Base-by-base conservation (phyloP, 2,113 vertebrate species). In the Protomyctophum bolini region DNA sequence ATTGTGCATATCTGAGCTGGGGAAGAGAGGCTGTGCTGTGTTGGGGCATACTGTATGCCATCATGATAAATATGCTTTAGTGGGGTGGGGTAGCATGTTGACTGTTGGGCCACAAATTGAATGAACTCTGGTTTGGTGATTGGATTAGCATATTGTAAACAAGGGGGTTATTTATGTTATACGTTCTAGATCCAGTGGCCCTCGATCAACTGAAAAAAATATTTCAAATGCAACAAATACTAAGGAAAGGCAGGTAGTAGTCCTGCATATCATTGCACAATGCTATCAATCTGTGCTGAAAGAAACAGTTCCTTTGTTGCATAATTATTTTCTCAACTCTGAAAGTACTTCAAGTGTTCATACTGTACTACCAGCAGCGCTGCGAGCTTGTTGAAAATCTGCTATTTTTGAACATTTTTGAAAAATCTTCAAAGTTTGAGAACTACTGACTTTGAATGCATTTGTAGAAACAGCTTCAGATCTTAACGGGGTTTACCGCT, bases 1-100 rank as follows among this genome's bases (percentile, higher is more conserved):
- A 86, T 87, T 86, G 73, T 85, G 77, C 72, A 85, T 75, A 86
- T 87, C 89, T 84, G 72, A 83, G 52, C 15, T 2, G 50, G 70
- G 83, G 76, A 80, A 80, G 76, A 73, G 77, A 77, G 48, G 63
- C 68, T 72, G 71, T 80, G 80, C 81, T 86, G 65, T 80, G 65
- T 80, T 48, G 76, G 60, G 77, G 65, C 72, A 60, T 77, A n/a
- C n/a, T n/a, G n/a, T n/a, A 84, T 78, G 70, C 71, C 76, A 83
- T 82, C 29, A 60, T 81, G 82, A 84, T 84, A 80, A 82, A 86
- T 88, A 74, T 75, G 76, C 58, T 85, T 71, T 66, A 57, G 66
- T 49, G 63, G 56, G 47, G 52, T 58, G 64, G 58, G 52, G 21
- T 21, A 21, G 21, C 21, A 21, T 21, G 21, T 21, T 21, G 21